Percentiles rank a stretch among this genome's conserved stretches.
phyloP scores from a whole-genome alignment of 2,113 vertebrate species.

The Oceanodroma tethys region DNA sequence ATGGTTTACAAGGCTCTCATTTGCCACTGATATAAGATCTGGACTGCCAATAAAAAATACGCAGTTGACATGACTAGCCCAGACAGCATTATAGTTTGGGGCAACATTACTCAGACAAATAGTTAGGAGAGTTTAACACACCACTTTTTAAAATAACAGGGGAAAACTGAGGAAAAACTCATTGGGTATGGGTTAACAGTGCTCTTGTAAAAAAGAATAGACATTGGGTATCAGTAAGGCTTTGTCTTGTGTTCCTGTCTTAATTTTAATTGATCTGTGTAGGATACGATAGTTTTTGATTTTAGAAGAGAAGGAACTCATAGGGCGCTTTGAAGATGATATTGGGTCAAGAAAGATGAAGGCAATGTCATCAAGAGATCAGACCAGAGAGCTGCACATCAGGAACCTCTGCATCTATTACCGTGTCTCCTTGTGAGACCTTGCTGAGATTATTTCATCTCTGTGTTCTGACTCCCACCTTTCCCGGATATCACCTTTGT shows the following conservation, averaged over 20 bases:
- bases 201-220: background rate
- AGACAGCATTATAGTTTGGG: background rate
- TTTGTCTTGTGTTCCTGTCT: background rate
- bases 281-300: background rate
- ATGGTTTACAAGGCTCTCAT: background rate
- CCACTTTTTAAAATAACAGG: background rate
- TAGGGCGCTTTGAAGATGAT: background rate
- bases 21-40: background rate
- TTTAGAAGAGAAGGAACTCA: background rate
- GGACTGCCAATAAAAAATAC: background rate
- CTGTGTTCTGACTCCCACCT: background rate
- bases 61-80: background rate
- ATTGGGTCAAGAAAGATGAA: background rate
- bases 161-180: background rate
- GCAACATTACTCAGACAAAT: background rate
- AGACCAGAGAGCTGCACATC: background rate
- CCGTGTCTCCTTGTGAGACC: background rate
- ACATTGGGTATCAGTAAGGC: background rate
- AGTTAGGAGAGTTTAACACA: background rate
- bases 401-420: background rate
- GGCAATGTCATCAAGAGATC: background rate
- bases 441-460: background rate
- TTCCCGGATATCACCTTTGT: background rate
- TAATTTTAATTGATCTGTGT: background rate
- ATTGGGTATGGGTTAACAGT: background rate